Evolutionary conservation across 2,113 vertebrate species (phyloP).

Genomic region (Trematocara nigrifrons): DNA sequence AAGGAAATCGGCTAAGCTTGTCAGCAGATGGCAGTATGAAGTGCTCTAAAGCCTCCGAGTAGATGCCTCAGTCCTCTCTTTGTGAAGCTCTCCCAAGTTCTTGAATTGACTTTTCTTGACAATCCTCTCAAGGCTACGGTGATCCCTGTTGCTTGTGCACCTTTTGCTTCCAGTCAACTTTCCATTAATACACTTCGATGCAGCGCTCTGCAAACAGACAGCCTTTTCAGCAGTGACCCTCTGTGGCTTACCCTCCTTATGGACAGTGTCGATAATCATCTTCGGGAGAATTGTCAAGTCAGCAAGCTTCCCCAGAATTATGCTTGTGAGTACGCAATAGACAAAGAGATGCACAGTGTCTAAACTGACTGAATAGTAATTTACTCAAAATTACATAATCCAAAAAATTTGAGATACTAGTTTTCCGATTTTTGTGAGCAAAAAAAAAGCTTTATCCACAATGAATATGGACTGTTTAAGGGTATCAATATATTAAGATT

Average conservation of each 20-base stretch:
- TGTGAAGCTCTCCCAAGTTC: neutral
- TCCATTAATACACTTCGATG: neutral
- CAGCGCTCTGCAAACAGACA: neutral
- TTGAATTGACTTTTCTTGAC: neutral
- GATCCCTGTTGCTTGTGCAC: neutral
- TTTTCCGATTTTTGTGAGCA: neutral
- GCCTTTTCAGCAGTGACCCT: neutral
- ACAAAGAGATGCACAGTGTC: neutral
- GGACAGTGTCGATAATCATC: neutral
- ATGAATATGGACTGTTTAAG: neutral
- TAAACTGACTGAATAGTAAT: neutral
- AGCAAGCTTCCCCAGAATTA: neutral
- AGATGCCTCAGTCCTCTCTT: neutral
- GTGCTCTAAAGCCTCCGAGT: neutral
- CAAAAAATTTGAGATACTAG: neutral
- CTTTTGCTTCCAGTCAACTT: neutral
- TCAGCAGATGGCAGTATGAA: neutral
- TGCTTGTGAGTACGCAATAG: neutral
- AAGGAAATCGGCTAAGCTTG: neutral
- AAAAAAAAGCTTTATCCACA: neutral
- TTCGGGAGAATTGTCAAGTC: neutral
- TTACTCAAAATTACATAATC: neutral
- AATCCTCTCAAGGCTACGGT: neutral
- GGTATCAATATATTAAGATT: neutral
- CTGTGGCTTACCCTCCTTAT: neutral